phyloP scores from a whole-genome alignment of 2,113 vertebrate genomes.

The Ciconia maguari region DNA sequence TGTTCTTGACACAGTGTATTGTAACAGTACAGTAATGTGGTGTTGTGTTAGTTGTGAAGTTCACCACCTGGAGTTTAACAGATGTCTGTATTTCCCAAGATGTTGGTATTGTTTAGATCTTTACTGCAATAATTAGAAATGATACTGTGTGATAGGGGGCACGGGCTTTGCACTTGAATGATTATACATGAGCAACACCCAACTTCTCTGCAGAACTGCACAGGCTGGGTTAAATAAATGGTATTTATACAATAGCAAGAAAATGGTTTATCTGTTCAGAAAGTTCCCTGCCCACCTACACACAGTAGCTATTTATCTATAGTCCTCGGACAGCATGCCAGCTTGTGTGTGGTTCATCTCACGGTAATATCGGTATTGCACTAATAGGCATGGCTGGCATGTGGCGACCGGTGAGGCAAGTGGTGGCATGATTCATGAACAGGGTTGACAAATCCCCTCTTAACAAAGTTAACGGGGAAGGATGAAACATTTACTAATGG shows the following conservation, averaged over 20 bases:
- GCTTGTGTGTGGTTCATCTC: background rate
- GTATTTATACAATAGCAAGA: background rate
- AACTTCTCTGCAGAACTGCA: background rate
- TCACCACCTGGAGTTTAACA: slow-evolving; percentile 67
- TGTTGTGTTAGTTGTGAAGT: slow-evolving; percentile 72
- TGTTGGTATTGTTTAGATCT: slow-evolving; percentile 68
- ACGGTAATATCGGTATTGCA: background rate
- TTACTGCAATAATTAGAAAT: slow-evolving; percentile 29
- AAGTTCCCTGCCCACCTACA: slow-evolving; percentile 62
- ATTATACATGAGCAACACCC: accelerated
- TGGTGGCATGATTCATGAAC: background rate
- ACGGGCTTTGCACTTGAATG: background rate
- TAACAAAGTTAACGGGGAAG: background rate
- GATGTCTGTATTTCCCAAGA: slow-evolving; percentile 77
- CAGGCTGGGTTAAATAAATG: background rate
- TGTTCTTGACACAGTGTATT: slow-evolving; percentile 68
- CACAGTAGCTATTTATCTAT: background rate
- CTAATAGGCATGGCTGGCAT: slow-evolving; percentile 47
- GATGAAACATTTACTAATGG: background rate
- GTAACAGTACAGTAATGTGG: slow-evolving; percentile 71
- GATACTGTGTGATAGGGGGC: slow-evolving; percentile 46
- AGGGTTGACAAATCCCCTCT: background rate
- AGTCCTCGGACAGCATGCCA: slow-evolving; percentile 25
- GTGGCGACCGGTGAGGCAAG: background rate
- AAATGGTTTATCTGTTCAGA: background rate